A percentile compares a stretch with the other conserved stretches of the same genome.
phyloP scores from a whole-genome alignment of 2,113 vertebrate genomes.

The Onychostruthus taczanowskii region DNA sequence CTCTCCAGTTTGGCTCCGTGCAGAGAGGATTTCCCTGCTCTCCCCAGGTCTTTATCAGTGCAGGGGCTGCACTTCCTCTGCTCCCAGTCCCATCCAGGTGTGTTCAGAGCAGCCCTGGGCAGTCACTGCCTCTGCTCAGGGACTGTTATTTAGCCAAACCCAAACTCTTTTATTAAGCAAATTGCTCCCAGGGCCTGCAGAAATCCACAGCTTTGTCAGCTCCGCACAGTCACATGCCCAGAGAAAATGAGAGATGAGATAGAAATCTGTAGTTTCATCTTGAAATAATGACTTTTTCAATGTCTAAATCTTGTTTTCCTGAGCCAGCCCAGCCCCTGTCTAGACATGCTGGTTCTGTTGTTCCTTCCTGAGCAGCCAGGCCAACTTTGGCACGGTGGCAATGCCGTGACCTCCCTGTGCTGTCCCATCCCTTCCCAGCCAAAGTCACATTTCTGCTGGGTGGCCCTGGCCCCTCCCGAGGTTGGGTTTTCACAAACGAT shows the following conservation, averaged over 20 bases:
- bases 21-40: rapidly evolving
- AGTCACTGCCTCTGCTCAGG: not conserved
- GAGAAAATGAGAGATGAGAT: not conserved
- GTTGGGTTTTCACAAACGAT: not conserved
- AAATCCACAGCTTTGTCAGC: not conserved
- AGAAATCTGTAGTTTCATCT: not conserved
- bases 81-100: not conserved
- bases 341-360: not conserved
- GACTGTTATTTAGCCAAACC: not conserved
- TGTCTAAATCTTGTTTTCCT: not conserved
- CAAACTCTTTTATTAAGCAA: not conserved
- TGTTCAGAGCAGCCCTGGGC: not conserved
- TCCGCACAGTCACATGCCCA: rapidly evolving
- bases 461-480: not conserved
- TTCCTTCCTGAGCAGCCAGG: not conserved
- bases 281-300: not conserved
- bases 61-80: not conserved
- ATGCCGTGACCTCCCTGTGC: not conserved
- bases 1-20: rapidly evolving
- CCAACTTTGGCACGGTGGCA: not conserved
- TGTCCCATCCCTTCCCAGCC: not conserved
- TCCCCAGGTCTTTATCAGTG: not conserved
- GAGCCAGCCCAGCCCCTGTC: not conserved
- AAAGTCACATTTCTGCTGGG: not conserved
- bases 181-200: not conserved